These are phyloP conservation scores for Alligator mississippiensis DNA, from an alignment of 2,113 vertebrate genomes.

Conservation along the genomic window DNA sequence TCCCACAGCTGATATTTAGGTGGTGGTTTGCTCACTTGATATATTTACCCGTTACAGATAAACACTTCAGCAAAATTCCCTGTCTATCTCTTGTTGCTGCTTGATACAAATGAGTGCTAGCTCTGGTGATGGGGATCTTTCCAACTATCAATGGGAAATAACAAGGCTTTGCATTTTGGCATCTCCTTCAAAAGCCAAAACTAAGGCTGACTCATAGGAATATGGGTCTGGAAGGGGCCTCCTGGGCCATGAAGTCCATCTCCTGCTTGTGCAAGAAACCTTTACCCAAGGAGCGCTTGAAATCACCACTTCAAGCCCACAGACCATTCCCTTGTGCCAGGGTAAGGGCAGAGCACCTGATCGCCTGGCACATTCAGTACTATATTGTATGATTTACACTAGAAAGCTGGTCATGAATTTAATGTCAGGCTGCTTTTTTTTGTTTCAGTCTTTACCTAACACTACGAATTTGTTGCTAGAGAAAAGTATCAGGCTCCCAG, in stretches of 20 bases:
- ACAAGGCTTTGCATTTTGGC: not conserved
- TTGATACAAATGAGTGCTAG: not conserved
- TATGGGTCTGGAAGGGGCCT: no score
- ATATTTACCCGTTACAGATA: not conserved
- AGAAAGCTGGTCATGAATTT: not conserved
- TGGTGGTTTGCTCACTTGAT: not conserved
- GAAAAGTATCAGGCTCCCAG: not conserved
- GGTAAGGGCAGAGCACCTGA: rapidly evolving
- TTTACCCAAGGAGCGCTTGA: no score
- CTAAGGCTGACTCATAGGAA: not conserved
- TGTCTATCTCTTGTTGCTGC: not conserved
- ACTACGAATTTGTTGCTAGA: not conserved
- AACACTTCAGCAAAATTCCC: not conserved
- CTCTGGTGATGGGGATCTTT: not conserved
- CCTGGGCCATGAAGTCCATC: no score
- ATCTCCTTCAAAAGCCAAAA: not conserved
- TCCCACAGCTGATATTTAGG: not conserved
- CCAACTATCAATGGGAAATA: not conserved
- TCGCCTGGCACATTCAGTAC: not conserved
- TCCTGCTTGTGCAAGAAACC: no score
- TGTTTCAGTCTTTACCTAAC: not conserved
- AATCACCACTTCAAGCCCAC: no score
- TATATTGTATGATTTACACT: rapidly evolving
- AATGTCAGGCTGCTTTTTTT: not conserved
- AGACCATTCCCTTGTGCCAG: rapidly evolving